A percentile compares a stretch with the other conserved stretches of the same genome.
Conservation (phyloP, 2,797 vertebrate species). For the Graptemys geographica region DNA sequence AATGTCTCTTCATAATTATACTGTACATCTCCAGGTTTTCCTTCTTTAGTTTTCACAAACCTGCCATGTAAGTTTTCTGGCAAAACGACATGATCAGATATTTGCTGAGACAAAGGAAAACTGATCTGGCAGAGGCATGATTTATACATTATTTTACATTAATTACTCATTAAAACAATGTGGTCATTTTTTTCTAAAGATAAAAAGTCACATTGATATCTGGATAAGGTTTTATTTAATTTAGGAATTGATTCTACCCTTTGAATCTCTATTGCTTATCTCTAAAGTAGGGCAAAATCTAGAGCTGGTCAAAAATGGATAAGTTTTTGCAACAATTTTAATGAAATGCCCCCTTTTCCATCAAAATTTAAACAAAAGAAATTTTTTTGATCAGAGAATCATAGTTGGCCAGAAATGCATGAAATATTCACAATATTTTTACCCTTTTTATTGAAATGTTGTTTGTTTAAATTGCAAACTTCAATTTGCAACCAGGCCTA, state of each 20-base stretch:
- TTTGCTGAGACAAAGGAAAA: conserved; percentile 41
- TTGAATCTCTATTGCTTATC: not conserved
- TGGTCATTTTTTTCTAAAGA: not conserved
- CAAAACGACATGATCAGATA: not conserved
- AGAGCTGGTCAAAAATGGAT: not conserved
- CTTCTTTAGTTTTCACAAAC: conserved; percentile 1
- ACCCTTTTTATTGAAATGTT: not conserved
- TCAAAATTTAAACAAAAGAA: not conserved
- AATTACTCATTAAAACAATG: not conserved
- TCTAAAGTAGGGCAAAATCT: not conserved
- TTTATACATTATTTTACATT: not conserved
- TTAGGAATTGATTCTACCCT: not conserved
- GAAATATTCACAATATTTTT: not conserved
- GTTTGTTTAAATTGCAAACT: not conserved
- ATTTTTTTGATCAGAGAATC: not conserved
- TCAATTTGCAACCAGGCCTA: not conserved
- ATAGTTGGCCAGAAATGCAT: not conserved
- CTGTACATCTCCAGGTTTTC: conserved; percentile 39
- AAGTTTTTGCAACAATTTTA: not conserved
- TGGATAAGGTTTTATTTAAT: not conserved
- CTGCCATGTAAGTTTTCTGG: conserved; percentile 14
- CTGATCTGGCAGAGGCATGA: not conserved
- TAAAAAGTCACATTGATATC: not conserved
- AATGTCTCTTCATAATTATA: conserved; percentile 51
- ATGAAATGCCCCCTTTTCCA: not conserved